Evolutionary conservation across 2,888 invertebrate genomes (phyloP).

Genomic region (Metopia argyrocephala): DNA sequence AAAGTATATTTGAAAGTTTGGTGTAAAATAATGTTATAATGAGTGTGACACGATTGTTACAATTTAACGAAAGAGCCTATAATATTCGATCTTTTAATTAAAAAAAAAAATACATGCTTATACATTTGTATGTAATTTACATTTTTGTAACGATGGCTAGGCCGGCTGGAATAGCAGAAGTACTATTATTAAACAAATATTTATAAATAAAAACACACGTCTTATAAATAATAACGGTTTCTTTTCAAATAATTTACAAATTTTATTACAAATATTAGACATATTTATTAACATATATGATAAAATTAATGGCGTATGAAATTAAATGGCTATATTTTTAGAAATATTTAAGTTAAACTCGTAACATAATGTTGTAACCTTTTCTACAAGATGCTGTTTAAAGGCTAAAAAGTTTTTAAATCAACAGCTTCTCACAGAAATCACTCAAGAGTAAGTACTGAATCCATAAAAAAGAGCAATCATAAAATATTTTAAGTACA

Average conservation of each 20-base stretch:
- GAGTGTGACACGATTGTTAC: no score
- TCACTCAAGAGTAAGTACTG: conserved; percentile 17
- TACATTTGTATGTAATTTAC: no score
- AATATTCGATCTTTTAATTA: no score
- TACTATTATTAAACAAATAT: no score
- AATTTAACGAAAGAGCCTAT: no score
- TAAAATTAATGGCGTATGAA: conserved; percentile 60
- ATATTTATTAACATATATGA: conserved; percentile 31
- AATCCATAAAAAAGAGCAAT: conserved; percentile 57
- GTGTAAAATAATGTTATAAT: no score
- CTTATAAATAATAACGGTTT: conserved; percentile 32
- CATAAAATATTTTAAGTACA: conserved; percentile 38
- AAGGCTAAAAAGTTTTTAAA: conserved; percentile 54
- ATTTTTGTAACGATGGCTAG: no score
- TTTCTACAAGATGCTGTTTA: conserved; percentile 22
- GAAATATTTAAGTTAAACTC: no score
- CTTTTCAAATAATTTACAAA: not conserved
- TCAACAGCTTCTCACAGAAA: conserved; percentile 21
- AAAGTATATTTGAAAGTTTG: no score
- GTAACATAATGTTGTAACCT: conserved; percentile 42
- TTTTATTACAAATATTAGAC: conserved; percentile 9
- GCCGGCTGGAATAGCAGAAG: no score
- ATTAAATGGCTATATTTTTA: conserved; percentile 55
- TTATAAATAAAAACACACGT: not conserved
- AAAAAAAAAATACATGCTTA: no score